A percentile compares a stretch with the other conserved stretches of the same genome.
phyloP scores from a whole-genome alignment of 1,140 invertebrate species.

The Limonius californicus region DNA sequence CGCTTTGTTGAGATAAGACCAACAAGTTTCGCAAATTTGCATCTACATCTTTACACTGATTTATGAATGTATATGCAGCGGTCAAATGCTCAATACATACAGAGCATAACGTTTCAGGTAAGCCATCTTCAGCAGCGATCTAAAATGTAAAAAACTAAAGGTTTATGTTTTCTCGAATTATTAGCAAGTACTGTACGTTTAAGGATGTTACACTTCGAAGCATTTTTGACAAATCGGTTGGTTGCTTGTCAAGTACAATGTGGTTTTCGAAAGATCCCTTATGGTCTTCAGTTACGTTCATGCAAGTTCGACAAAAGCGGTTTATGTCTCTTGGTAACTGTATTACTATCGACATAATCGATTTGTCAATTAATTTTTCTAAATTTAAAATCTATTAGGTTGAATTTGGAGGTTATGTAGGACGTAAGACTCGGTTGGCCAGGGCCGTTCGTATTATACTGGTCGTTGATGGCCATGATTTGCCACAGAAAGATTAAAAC shows the following conservation, averaged over 20 bases:
- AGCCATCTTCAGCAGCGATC: neutral
- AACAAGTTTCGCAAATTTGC: slow-evolving; percentile 3
- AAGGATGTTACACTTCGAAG: neutral
- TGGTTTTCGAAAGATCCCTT: neutral
- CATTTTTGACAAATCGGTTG: neutral
- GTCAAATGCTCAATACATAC: slow-evolving; percentile 17
- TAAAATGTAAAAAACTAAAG: neutral
- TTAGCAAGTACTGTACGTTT: neutral
- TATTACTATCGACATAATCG: slow-evolving; percentile 15
- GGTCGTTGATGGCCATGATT: no score
- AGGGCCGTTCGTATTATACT: no score
- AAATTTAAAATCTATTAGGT: no score
- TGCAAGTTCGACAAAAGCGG: slow-evolving; percentile 18
- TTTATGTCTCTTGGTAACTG: slow-evolving; percentile 22
- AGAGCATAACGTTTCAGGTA: slow-evolving; percentile 16
- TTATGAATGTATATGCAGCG: slow-evolving; percentile 12
- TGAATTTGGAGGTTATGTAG: neutral
- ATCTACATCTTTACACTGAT: slow-evolving; percentile 14
- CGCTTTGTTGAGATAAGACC: neutral
- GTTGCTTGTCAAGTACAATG: neutral
- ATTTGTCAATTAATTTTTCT: no score
- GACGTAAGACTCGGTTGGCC: no score
- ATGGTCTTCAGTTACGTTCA: slow-evolving; percentile 9
- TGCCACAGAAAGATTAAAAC: no score
- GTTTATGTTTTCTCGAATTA: neutral